Percentiles rank a stretch among this genome's conserved stretches.
These are phyloP conservation scores for Meiosimyza decipiens DNA, from an alignment of 2,888 invertebrate species.

Conservation along the genomic window DNA sequence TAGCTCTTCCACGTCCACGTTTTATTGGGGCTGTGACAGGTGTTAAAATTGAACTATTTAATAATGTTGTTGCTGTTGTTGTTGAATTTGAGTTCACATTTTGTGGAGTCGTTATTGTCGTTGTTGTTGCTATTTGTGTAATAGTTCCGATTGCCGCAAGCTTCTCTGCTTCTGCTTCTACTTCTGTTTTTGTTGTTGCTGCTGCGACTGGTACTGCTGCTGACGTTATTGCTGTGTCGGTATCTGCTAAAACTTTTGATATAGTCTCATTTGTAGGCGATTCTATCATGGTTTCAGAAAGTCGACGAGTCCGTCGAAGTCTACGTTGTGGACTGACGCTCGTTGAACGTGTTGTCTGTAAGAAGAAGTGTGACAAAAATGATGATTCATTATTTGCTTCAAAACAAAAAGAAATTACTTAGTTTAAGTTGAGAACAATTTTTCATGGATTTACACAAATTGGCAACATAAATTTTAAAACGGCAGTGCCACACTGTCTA, in stretches of 20 bases:
- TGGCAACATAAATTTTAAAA: too few species aligned
- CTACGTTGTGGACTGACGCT: constrained; percentile 52
- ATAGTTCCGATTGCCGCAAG: constrained; percentile 15
- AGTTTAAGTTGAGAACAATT: too few species aligned
- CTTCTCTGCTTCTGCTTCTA: not conserved
- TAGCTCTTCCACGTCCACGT: constrained; percentile 57
- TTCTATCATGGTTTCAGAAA: constrained; percentile 43
- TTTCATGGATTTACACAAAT: too few species aligned
- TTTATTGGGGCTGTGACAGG: constrained; percentile 42
- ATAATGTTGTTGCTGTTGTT: constrained; percentile 19
- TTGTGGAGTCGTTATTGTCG: constrained; percentile 6
- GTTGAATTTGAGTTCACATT: constrained; percentile 4
- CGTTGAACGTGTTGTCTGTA: constrained; percentile 41
- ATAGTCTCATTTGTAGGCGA: too few species aligned
- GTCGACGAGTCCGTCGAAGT: constrained; percentile 53
- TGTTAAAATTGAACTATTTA: constrained; percentile 5
- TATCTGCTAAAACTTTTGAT: too few species aligned
- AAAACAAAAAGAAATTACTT: too few species aligned
- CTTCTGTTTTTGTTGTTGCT: not conserved
- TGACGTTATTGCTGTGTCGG: constrained; percentile 27
- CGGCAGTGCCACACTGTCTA: too few species aligned
- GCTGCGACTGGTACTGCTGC: constrained; percentile 16
- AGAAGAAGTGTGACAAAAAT: not conserved
- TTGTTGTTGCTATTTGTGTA: constrained; percentile 28
- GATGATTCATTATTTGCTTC: too few species aligned